Evolutionary conservation across 2,797 vertebrate species (phyloP), one percentile per base, ranked within the genome.

Genomic region (Poeciliopsis turneri): DNA sequence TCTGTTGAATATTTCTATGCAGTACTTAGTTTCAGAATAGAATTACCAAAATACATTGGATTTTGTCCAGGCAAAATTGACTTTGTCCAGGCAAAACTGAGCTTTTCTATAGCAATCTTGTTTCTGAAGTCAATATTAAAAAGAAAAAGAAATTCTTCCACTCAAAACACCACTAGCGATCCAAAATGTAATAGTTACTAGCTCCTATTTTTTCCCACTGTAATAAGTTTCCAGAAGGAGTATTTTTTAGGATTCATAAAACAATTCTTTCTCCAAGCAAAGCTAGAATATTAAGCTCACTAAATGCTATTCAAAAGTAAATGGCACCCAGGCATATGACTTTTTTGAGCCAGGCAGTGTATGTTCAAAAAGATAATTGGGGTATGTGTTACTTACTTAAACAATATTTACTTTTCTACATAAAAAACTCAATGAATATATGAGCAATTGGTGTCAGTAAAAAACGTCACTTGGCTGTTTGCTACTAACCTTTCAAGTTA

Each of bases 401-500:
- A 84, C 77, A 78, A 81, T 77, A 82, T 36, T 75, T 84, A 79
- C 86, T 84, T 68, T 83, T 61, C 85, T 86, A 80, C 73, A 84
- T 83, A 87, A 86, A 87, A 75, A 90, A 84, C 84, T 87, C 75
- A 93, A 87, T 88, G 73, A 86, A 82, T 85, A 91, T 87, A 91
- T 88, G 84, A 94, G 92, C 93, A 95, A 96, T 95, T 96, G 95
- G 94, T 90, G 94, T 96, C 96, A 94, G 93, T 91, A 93, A 91
- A 94, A 94, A 98, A 99, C 98, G 98, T 99, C 98, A 96, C 97
- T 99, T 98, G 97, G 98, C 96, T 98, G 97, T 98, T 99, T 97
- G 97, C 98, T 98, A 99, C 98, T 99, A 98, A 99, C 98, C 98
- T 99, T 99, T 99, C 97, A 99, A 97, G 97, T 99, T 99, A 99